A percentile compares a stretch with the other conserved stretches of the same genome.
phyloP scores from a whole-genome alignment of 2,113 vertebrate species.

The Hemicordylus capensis region DNA sequence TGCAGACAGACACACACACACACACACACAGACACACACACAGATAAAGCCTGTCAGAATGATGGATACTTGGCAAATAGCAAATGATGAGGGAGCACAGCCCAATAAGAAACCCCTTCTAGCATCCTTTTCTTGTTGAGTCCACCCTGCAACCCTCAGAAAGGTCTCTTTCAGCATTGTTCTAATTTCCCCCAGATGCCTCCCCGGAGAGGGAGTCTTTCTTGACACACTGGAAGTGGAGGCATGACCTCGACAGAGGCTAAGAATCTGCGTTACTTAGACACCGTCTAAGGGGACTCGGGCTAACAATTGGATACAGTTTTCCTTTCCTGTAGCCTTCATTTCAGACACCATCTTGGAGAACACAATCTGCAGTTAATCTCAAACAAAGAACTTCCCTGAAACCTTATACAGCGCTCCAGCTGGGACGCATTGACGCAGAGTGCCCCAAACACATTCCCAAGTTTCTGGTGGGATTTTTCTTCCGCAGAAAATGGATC shows the following conservation, averaged over 20 bases:
- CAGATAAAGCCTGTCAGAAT: background rate
- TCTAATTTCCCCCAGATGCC: background rate
- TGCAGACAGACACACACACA: too few relatives aligned
- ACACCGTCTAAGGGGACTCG: background rate
- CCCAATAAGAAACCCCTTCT: background rate
- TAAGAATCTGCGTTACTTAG: background rate
- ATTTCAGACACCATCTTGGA: background rate
- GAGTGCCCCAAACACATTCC: background rate
- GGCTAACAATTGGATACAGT: background rate
- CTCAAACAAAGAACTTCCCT: conserved; percentile 1
- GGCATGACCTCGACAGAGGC: conserved; percentile 12
- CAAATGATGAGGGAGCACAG: background rate
- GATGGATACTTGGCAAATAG: background rate
- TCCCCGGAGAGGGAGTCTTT: background rate
- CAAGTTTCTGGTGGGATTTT: background rate
- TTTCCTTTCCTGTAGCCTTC: background rate
- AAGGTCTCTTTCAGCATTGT: background rate
- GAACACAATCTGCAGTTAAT: conserved; percentile 13
- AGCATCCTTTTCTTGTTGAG: background rate
- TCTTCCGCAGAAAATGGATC: too few relatives aligned
- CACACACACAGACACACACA: background rate
- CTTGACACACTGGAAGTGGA: background rate
- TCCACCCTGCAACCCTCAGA: background rate
- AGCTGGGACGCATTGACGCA: background rate
- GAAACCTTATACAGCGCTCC: background rate